Evolutionary conservation across 2,113 vertebrate species (phyloP).

Genomic region (Charadrius vociferus): DNA sequence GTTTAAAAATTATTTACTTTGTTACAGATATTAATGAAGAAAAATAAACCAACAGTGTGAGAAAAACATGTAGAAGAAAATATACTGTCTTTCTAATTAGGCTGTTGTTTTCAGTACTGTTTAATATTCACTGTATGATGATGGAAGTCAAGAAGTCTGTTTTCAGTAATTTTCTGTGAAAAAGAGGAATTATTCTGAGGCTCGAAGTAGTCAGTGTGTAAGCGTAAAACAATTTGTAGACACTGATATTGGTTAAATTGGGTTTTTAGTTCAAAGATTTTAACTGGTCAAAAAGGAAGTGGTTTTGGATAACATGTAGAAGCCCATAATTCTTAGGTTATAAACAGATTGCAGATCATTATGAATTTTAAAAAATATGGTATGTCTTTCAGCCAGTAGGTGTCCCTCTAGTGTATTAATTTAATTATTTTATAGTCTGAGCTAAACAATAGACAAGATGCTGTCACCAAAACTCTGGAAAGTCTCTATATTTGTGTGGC

Average conservation of each 20-base stretch:
- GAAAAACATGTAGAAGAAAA: background rate
- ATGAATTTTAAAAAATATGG: background rate
- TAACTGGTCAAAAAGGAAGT: background rate
- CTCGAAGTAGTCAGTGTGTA: background rate
- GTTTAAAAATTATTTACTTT: background rate
- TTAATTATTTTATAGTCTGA: background rate
- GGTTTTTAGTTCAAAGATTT: background rate
- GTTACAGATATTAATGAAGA: background rate
- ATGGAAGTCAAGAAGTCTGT: background rate
- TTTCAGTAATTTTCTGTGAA: background rate
- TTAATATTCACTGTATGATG: background rate
- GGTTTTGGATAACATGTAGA: background rate
- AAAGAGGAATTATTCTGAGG: background rate
- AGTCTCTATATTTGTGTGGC: background rate
- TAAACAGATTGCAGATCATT: background rate
- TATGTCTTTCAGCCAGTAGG: background rate
- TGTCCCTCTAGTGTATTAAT: background rate
- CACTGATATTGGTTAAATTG: background rate
- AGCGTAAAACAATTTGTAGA: background rate
- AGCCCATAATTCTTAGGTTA: background rate
- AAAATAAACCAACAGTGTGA: background rate
- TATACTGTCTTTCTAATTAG: background rate
- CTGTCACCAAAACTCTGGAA: background rate
- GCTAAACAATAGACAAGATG: background rate
- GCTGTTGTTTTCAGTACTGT: background rate